Conservation (phyloP, 2,888 invertebrate genomes). For the Augochlorella aurata region DNA sequence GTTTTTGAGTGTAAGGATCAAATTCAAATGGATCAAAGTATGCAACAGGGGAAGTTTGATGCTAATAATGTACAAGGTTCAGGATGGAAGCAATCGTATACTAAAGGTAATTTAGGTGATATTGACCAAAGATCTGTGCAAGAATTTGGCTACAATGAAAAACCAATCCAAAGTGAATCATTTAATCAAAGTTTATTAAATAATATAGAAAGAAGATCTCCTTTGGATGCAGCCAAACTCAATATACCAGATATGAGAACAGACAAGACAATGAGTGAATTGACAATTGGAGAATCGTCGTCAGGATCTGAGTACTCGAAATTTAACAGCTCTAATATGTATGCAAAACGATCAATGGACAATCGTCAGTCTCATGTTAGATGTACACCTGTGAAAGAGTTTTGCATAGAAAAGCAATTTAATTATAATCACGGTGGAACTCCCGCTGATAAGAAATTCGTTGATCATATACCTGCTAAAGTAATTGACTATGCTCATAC, state of each 20-base stretch:
- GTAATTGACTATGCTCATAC: conserved; percentile 78
- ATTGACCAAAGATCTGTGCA: conserved; percentile 38
- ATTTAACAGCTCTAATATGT: conserved; percentile 26
- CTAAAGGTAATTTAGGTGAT: conserved; percentile 45
- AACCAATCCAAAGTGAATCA: conserved; percentile 33
- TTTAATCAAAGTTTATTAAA: conserved; percentile 22
- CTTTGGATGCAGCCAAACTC: conserved; percentile 15
- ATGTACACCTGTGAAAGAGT: conserved; percentile 66
- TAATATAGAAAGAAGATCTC: conserved; percentile 29
- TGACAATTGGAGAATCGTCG: conserved; percentile 30
- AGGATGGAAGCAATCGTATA: conserved; percentile 36
- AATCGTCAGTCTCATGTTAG: conserved; percentile 40
- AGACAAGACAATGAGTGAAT: conserved; percentile 43
- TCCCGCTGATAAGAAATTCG: conserved; percentile 58
- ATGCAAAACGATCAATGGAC: conserved; percentile 45
- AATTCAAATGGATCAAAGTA: conserved; percentile 11
- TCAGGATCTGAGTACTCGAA: conserved; percentile 38
- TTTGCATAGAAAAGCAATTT: conserved; percentile 77
- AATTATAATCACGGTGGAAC: conserved; percentile 79
- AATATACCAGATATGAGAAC: conserved; percentile 38
- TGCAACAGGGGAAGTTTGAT: conserved; percentile 28
- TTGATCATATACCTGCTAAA: conserved; percentile 73
- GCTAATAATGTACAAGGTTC: conserved; percentile 27
- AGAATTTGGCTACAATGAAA: conserved; percentile 26
- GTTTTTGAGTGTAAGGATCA: conserved; percentile 19